Conservation (phyloP, 2,888 invertebrate genomes). For the Strigamia maritima region DNA sequence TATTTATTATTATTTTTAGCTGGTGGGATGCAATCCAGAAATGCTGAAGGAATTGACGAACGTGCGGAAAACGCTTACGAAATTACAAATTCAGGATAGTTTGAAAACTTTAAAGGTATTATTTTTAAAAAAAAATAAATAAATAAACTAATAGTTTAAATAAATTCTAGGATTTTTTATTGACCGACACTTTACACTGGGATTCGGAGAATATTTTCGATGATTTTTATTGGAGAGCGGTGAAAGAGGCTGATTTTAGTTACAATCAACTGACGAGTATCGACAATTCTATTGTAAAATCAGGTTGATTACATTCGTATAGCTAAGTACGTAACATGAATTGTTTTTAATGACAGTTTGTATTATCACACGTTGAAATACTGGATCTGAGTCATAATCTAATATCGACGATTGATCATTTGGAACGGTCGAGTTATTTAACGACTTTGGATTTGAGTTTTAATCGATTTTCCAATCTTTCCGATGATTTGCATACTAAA, state of each 20-base stretch:
- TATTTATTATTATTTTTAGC: not conserved
- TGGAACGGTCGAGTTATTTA: conserved; percentile 74
- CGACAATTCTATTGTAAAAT: conserved; percentile 34
- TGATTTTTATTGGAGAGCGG: not conserved
- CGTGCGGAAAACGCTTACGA: not conserved
- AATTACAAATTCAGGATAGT: conserved; percentile 26
- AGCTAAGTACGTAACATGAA: not conserved
- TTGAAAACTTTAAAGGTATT: not conserved
- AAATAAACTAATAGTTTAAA: not conserved
- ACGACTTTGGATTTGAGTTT: conserved; percentile 73
- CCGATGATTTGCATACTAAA: conserved; percentile 75
- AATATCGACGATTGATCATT: conserved; percentile 67
- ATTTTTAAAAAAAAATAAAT: not conserved
- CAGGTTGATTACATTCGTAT: not conserved
- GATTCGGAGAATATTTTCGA: not conserved
- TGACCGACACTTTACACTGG: conserved; percentile 25
- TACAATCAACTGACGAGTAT: conserved; percentile 20
- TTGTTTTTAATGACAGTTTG: conserved; percentile 48
- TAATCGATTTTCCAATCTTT: conserved; percentile 66
- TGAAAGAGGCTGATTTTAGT: conserved; percentile 27
- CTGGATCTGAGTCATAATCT: conserved; percentile 75
- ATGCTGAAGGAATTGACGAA: not conserved
- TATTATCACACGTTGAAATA: conserved; percentile 58
- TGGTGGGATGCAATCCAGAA: conserved; percentile 27
- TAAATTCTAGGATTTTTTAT: conserved; percentile 8